phyloP scores from a whole-genome alignment of 2,797 vertebrate genomes.

The Malurus splendens region DNA sequence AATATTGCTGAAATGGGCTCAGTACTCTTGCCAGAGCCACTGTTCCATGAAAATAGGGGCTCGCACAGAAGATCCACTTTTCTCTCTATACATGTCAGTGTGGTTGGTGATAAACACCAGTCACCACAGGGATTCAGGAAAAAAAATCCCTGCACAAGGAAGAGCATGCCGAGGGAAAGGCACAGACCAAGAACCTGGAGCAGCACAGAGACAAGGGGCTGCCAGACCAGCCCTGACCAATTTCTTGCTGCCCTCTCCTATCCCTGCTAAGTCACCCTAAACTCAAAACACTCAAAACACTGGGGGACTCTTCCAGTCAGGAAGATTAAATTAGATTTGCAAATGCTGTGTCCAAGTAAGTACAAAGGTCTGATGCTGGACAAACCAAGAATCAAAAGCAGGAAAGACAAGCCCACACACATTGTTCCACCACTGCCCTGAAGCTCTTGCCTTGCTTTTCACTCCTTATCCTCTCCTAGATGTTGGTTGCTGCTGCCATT shows the following conservation, averaged over 20 bases:
- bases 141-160: background rate
- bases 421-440: background rate
- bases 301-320: rapidly evolving
- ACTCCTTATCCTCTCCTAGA: background rate
- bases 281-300: background rate
- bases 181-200: background rate
- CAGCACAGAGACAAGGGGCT: background rate
- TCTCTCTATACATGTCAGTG: background rate
- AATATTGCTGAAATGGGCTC: background rate
- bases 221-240: background rate
- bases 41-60: background rate
- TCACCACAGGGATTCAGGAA: rapidly evolving
- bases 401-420: background rate
- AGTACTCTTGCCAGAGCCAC: background rate
- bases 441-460: background rate
- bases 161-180: background rate
- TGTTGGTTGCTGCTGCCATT: background rate
- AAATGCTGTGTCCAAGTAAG: background rate
- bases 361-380: background rate
- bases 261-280: background rate
- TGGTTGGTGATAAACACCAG: background rate
- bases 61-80: background rate
- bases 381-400: background rate
- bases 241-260: background rate
- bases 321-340: background rate